A percentile compares a stretch with the other conserved stretches of the same genome.
phyloP scores from a whole-genome alignment of 2,888 invertebrate species.

The Zelleria hepariella region DNA sequence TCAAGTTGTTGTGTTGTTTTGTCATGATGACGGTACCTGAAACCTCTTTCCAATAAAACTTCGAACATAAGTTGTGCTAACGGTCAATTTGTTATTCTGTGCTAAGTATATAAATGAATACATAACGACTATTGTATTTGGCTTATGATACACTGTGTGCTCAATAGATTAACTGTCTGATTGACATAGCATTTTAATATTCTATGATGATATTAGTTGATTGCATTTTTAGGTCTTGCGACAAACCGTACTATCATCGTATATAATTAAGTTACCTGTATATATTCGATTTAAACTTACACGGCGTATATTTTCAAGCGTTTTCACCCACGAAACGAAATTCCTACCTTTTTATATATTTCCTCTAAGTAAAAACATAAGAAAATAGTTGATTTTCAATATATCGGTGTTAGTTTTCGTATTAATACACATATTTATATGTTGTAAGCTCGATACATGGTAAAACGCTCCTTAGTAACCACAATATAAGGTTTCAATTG shows the following conservation, averaged over 20 bases:
- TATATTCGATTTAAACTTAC: not conserved
- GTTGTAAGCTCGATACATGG: not conserved
- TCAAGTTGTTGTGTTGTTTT: too few species aligned
- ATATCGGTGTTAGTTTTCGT: conserved; percentile 8
- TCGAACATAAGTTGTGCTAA: conserved; percentile 37
- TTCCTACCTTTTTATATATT: not conserved
- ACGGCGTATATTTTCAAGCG: not conserved
- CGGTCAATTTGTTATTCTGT: conserved; percentile 39
- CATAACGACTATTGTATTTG: conserved; percentile 4
- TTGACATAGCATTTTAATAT: conserved; percentile 24
- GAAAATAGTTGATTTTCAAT: conserved; percentile 11
- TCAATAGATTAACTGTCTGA: conserved; percentile 25
- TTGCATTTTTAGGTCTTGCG: not conserved
- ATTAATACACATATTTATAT: not conserved
- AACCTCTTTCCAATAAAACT: conserved; percentile 4
- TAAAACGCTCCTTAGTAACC: not conserved
- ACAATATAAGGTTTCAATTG: conserved; percentile 11
- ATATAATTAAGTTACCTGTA: not conserved
- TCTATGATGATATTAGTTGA: not conserved
- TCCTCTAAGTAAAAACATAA: not conserved
- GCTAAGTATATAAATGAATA: conserved; percentile 4
- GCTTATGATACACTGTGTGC: conserved; percentile 40
- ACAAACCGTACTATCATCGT: not conserved
- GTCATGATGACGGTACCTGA: not conserved
- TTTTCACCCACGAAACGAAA: not conserved